Evolutionary conservation across 2,888 invertebrate genomes (phyloP).

Genomic region (Cosmia trapezina): DNA sequence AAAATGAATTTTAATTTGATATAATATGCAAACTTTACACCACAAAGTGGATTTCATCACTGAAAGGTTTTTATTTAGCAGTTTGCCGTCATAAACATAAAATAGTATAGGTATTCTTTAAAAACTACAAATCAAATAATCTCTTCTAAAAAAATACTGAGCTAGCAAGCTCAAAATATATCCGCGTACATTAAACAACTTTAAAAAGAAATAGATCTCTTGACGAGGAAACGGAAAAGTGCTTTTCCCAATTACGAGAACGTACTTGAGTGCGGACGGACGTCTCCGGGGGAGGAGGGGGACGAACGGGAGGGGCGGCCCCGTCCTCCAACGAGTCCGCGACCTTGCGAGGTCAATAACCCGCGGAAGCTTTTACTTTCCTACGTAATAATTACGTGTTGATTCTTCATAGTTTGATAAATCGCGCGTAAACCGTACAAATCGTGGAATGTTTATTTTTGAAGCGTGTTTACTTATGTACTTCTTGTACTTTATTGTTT

Average conservation of each 20-base stretch:
- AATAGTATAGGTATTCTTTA: background rate
- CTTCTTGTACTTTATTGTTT: conserved; percentile 5
- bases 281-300: background rate
- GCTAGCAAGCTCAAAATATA: conserved; percentile 10
- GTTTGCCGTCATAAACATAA: background rate
- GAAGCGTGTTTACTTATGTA: background rate
- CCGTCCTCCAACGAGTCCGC: conserved; percentile 64
- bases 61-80: background rate
- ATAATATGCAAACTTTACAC: background rate
- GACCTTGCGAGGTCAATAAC: conserved; percentile 72
- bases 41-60: background rate
- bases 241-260: conserved; percentile 65
- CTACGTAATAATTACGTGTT: conserved; percentile 56
- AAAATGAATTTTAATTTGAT: background rate
- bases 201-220: conserved; percentile 48
- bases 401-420: conserved; percentile 25
- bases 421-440: conserved; percentile 25
- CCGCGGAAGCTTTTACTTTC: conserved; percentile 71
- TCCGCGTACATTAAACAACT: conserved; percentile 33
- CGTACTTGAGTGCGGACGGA: conserved; percentile 60
- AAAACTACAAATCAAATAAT: background rate
- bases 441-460: conserved; percentile 35
- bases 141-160: background rate
- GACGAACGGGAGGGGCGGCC: conserved; percentile 21
- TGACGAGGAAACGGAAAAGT: conserved; percentile 58